Base-by-base conservation (phyloP, 2,888 invertebrate genomes). In the Ecliptopera silaceata region DNA sequence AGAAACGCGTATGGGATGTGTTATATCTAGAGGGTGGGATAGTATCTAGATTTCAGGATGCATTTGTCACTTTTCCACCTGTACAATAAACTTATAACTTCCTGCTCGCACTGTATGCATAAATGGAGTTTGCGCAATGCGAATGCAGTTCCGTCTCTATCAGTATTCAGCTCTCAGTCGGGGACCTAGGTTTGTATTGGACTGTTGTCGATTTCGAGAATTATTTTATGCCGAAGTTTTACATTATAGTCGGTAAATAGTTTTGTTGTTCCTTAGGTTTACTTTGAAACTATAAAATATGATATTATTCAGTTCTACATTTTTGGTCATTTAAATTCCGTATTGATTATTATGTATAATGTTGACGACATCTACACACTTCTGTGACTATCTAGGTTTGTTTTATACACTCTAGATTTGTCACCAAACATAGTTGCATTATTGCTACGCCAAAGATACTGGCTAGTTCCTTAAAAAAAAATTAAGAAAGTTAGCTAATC, bases 51-150 rank as follows among this genome's bases (percentile, higher is more conserved):
- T 43, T 6, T 13, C 22, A 29, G 26, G 10, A 10, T 59, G 50
- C 50, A 51, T 54, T 39, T 17, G 50, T 59, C 59, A 43, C 54
- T 51, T 39, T 54, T 51, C 32, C 17, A 43, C 59, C 45, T 36
- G 5, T 39, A 11, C 0, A 26, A 20, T 18, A 41, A 39, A 11
- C 11, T 34, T 53, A 56, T 56, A 31, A 22, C 51, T 51, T 59
- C 47, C 50, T 55, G 43, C 53, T 58, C 48, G 48, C 57, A 49
- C 57, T 45, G 34, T 38, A 36, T 54, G 49, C 44, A 51, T n/a
- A 18, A 38, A 43, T 20, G n/a, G 52, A 58, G 55, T 48, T 20
- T 64, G 59, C 61, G 64, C 61, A 59, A 38, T 59, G 34, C 20
- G 32, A 29, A 53, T 55, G 57, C 59, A 61, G 12, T 51, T 39